A percentile compares a stretch with the other conserved stretches of the same genome.
Evolutionary conservation across 1,140 invertebrate species (phyloP).

Genomic region (Procambarus virginalis): DNA sequence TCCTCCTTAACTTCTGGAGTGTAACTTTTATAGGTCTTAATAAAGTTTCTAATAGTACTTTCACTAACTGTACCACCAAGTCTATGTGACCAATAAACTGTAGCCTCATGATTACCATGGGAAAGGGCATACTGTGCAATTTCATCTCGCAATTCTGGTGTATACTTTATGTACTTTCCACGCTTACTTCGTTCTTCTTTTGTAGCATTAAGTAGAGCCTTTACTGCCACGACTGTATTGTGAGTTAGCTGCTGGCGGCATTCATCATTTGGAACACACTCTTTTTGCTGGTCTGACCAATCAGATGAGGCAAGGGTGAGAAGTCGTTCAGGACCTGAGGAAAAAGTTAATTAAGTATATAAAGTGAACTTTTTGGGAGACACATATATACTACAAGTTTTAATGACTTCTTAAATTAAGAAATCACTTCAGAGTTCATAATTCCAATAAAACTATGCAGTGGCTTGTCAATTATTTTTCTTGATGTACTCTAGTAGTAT

Average conservation of each 20-base stretch:
- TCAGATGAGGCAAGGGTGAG: constrained; percentile 66
- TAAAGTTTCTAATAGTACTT: constrained; percentile 74
- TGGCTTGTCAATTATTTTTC: too few relatives aligned
- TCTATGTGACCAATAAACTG: constrained; percentile 67
- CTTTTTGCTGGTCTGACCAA: constrained; percentile 68
- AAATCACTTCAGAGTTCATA: too few relatives aligned
- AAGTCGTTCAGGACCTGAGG: constrained; percentile 62
- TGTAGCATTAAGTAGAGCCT: constrained; percentile 72
- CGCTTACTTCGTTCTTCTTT: constrained; percentile 72
- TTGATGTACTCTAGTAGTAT: too few relatives aligned
- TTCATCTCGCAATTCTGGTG: constrained; percentile 73
- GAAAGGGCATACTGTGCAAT: constrained; percentile 72
- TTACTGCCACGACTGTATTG: constrained; percentile 72
- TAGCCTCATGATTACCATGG: constrained; percentile 70
- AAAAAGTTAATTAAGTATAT: constrained; percentile 7
- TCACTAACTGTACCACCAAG: constrained; percentile 73
- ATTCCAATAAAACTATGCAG: too few relatives aligned
- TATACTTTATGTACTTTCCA: constrained; percentile 74
- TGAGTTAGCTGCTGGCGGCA: constrained; percentile 65
- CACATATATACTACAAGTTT: constrained; percentile 1
- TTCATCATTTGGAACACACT: constrained; percentile 62
- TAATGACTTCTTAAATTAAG: too few relatives aligned
- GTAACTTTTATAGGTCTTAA: constrained; percentile 72
- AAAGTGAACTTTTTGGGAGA: not conserved
- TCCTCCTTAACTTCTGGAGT: constrained; percentile 72